These are phyloP conservation scores for Apus apus DNA, from an alignment of 2,113 vertebrate species.

Conservation along the genomic window DNA sequence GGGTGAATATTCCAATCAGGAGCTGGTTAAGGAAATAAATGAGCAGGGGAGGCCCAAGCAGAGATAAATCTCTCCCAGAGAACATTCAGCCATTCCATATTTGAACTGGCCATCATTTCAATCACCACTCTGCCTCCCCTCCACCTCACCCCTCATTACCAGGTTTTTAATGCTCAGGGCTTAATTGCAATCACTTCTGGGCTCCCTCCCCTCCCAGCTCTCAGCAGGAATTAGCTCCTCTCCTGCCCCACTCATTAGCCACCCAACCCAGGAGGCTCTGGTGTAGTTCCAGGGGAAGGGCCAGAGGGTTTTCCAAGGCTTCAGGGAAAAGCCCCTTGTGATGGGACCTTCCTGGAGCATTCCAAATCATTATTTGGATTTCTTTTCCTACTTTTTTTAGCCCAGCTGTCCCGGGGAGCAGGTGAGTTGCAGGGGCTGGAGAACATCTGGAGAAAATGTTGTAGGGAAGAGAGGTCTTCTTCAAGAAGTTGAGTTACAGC, in stretches of 20 bases:
- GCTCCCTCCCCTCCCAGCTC: constrained; percentile 33
- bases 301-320: not conserved
- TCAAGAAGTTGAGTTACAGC: fast-evolving
- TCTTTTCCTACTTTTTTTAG: too few relatives aligned
- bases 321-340: not conserved
- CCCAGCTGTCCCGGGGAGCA: not conserved
- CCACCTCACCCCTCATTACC: constrained; percentile 68
- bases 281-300: not conserved
- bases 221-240: constrained; percentile 46
- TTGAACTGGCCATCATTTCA: constrained; percentile 74
- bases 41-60: constrained; percentile 63
- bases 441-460: not conserved
- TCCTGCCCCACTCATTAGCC: constrained; percentile 50
- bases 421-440: not conserved
- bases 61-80: constrained; percentile 73
- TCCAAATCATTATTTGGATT: not conserved
- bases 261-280: not conserved
- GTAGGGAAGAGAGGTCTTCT: not conserved
- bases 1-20: constrained; percentile 1
- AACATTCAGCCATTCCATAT: constrained; percentile 71
- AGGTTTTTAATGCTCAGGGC: constrained; percentile 64
- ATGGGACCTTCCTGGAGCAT: not conserved
- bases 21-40: constrained; percentile 72
- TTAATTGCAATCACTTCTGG: constrained; percentile 59
- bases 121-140: constrained; percentile 72